Conservation (phyloP, 2,888 invertebrate species). For the Mechanitis messenoides region DNA sequence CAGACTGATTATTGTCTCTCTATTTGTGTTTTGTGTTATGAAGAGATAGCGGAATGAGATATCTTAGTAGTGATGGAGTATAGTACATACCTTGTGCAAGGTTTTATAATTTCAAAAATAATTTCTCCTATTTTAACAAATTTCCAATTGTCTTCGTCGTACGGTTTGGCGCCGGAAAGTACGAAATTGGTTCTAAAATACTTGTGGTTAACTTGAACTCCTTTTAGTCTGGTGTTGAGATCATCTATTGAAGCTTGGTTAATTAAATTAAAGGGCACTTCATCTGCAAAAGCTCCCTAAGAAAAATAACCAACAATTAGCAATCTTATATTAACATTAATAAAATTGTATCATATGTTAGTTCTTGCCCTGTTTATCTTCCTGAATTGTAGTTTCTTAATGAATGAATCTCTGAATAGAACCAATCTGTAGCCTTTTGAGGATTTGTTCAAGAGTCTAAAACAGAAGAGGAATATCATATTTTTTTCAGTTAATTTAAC, state of each 20-base stretch:
- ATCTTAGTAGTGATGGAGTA: conserved; percentile 35
- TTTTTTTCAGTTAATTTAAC: background rate
- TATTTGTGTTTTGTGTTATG: too few species aligned
- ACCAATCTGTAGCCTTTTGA: conserved; percentile 74
- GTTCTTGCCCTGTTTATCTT: conserved; percentile 57
- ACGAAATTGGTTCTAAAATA: conserved; percentile 84
- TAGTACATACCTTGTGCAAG: conserved; percentile 75
- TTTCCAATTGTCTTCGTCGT: conserved; percentile 83
- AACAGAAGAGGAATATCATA: conserved; percentile 23
- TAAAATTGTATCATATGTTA: conserved; percentile 33
- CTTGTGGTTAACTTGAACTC: conserved; percentile 57
- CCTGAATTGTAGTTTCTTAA: conserved; percentile 45
- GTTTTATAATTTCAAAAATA: conserved; percentile 79
- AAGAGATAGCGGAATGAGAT: too few species aligned
- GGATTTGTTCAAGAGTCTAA: conserved; percentile 69
- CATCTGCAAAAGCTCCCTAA: conserved; percentile 81
- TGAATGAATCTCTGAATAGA: conserved; percentile 54
- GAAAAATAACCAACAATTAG: conserved; percentile 21
- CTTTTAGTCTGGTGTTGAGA: conserved; percentile 76
- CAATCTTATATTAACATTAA: too few species aligned
- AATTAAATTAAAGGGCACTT: conserved; percentile 81
- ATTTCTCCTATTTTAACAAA: conserved; percentile 82
- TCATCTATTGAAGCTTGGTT: conserved; percentile 81
- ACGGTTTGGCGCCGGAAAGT: conserved; percentile 74
- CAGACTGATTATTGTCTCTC: too few species aligned